Evolutionary conservation across 92 coral and sea anemone species (phyloP).

Genomic region (Blastomussa wellsi): DNA sequence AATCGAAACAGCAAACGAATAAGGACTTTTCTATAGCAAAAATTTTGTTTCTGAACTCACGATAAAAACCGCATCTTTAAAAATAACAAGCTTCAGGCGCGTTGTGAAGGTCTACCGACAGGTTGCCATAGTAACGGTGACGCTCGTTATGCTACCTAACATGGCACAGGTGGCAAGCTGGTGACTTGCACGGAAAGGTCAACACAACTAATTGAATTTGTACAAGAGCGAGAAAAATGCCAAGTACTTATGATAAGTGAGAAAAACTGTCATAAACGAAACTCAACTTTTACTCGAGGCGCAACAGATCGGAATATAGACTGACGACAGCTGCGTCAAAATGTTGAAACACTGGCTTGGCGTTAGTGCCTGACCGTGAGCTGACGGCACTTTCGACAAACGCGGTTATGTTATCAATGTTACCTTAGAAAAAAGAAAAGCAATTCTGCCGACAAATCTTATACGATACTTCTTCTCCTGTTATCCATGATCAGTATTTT

Average conservation of each 20-base stretch:
- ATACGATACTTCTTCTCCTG: not conserved
- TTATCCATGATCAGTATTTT: not conserved
- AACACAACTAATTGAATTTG: conserved; percentile 40
- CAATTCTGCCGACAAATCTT: not conserved
- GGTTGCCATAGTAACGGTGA: conserved; percentile 10
- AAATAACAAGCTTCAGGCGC: not conserved
- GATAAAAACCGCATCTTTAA: not conserved
- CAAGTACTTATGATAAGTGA: conserved; percentile 20
- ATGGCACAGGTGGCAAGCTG: conserved; percentile 39
- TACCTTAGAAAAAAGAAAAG: not conserved
- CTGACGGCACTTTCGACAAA: not conserved
- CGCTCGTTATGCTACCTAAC: conserved; percentile 8
- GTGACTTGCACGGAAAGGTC: conserved; percentile 38
- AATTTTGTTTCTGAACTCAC: not conserved
- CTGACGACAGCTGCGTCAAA: conserved; percentile 20
- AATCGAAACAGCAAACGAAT: no score
- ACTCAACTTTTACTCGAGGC: not conserved
- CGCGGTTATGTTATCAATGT: not conserved
- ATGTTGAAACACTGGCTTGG: not conserved
- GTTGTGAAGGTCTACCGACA: not conserved
- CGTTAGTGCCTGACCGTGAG: not conserved
- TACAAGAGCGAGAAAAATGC: conserved; percentile 23
- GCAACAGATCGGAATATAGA: not conserved
- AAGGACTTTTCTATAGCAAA: not conserved
- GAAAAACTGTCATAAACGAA: conserved; percentile 17